A percentile compares a stretch with the other conserved stretches of the same genome.
Conservation (phyloP, 2,113 vertebrate species). For the Perognathus longimembris region DNA sequence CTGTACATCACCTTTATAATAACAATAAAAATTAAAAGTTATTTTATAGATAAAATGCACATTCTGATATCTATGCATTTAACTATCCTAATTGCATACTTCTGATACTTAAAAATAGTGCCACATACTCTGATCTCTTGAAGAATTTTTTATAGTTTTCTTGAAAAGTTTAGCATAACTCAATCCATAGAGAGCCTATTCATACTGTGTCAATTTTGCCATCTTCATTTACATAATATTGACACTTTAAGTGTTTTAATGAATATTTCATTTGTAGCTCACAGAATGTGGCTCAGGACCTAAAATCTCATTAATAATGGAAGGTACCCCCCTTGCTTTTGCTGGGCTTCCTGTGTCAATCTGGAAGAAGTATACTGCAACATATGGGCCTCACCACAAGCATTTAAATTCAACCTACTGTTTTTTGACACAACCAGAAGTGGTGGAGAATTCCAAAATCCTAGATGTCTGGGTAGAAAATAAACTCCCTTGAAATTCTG, state of each 20-base stretch:
- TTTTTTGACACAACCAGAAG: conserved; percentile 39
- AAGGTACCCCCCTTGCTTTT: conserved; percentile 42
- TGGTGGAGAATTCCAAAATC: conserved; percentile 41
- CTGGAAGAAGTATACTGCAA: conserved; percentile 26
- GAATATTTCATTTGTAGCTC: conserved; percentile 66
- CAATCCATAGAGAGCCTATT: background rate
- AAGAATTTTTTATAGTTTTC: background rate
- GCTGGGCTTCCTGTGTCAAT: conserved; percentile 28
- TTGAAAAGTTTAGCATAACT: conserved; percentile 20
- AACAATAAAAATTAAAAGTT: too few relatives aligned
- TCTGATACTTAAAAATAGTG: background rate
- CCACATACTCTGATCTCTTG: background rate
- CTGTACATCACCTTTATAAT: too few relatives aligned
- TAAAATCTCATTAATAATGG: conserved; percentile 68
- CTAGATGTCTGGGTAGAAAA: conserved; percentile 8
- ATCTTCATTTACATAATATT: conserved; percentile 61
- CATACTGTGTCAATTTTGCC: conserved; percentile 14
- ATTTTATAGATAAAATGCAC: background rate
- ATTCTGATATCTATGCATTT: background rate
- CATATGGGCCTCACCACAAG: conserved; percentile 64
- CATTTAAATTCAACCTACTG: conserved; percentile 46
- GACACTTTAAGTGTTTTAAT: conserved; percentile 71
- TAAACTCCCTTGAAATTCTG: background rate
- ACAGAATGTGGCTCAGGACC: conserved; percentile 50
- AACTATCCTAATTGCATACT: background rate